Conservation (phyloP, 2,113 vertebrate species). For the Guaruba guarouba region DNA sequence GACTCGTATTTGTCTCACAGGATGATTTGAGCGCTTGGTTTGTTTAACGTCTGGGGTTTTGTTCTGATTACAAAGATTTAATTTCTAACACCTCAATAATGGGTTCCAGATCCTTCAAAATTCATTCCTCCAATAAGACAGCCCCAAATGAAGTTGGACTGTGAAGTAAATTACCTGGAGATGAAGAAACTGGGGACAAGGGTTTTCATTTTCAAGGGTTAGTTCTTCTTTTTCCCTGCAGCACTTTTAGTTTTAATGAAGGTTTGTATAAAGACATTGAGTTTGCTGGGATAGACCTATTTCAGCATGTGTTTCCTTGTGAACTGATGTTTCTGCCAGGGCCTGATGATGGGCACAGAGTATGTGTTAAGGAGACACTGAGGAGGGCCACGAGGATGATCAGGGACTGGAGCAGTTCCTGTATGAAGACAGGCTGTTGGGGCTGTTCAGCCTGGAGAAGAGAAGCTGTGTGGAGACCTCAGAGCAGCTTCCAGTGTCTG, state of each 20-base stretch:
- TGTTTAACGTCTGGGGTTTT: conserved; percentile 6
- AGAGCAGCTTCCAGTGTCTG: too few species aligned
- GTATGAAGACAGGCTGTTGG: too few species aligned
- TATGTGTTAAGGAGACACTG: not conserved
- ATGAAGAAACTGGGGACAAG: not conserved
- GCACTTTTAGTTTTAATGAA: not conserved
- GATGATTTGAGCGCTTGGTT: not conserved
- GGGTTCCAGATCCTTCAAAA: conserved; percentile 15
- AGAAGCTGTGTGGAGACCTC: too few species aligned
- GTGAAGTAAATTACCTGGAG: not conserved
- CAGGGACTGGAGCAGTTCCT: too few species aligned
- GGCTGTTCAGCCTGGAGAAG: too few species aligned
- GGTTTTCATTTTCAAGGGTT: not conserved
- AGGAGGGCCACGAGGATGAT: not conserved
- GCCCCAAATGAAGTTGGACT: not conserved
- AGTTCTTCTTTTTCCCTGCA: not conserved
- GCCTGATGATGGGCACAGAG: not conserved
- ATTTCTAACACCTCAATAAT: conserved; percentile 7
- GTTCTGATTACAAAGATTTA: not conserved
- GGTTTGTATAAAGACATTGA: not conserved
- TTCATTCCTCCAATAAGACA: not conserved
- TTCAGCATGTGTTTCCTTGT: not conserved
- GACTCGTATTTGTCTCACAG: not conserved
- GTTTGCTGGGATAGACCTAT: not conserved
- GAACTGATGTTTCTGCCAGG: not conserved